Conservation (phyloP, 1,140 invertebrate genomes). For the Centruroides vittatus region DNA sequence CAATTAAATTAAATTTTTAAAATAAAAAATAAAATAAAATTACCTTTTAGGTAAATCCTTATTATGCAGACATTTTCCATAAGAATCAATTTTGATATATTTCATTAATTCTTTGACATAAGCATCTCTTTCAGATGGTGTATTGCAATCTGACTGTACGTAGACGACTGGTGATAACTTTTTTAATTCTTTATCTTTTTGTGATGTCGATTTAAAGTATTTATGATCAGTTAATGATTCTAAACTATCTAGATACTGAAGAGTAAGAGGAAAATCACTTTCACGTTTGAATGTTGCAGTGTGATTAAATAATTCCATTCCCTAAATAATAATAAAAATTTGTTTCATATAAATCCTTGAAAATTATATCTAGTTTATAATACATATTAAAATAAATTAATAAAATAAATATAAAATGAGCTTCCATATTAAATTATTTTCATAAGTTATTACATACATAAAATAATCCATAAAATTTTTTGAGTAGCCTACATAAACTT, state of each 20-base stretch:
- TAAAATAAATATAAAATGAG: no score
- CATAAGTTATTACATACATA: no score
- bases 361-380: no score
- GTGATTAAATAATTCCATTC: constrained; percentile 52
- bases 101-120: constrained; percentile 60
- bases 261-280: constrained; percentile 56
- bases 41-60: constrained; percentile 40
- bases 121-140: constrained; percentile 51
- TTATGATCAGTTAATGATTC: constrained; percentile 17
- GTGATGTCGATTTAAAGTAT: constrained; percentile 38
- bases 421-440: no score
- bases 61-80: constrained; percentile 55
- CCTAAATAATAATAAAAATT: constrained; percentile 17
- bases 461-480: no score
- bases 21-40: constrained; percentile 16
- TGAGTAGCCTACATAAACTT: no score
- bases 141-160: constrained; percentile 33
- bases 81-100: constrained; percentile 54
- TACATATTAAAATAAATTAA: no score
- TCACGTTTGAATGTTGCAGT: constrained; percentile 62
- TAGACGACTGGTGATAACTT: constrained; percentile 50
- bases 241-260: constrained; percentile 31
- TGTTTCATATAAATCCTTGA: no score
- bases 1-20: no score
- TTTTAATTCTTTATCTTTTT: constrained; percentile 40